Evolutionary conservation across 64 coral and sea anemone species (phyloP), one percentile per base, ranked within the genome.

Genomic region (Hydrozoanthus tunicans): DNA sequence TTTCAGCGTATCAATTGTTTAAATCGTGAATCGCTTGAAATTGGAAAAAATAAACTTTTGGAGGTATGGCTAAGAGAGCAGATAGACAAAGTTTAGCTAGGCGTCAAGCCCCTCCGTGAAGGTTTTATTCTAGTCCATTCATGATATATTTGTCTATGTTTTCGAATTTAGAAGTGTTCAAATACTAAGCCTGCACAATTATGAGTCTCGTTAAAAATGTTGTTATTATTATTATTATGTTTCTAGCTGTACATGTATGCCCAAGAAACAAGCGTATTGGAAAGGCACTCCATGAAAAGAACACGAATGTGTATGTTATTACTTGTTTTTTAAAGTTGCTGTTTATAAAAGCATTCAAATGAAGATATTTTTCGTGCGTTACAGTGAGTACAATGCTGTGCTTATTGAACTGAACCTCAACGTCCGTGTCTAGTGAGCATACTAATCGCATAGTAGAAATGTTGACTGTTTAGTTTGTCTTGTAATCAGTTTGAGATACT

Each of bases 11-110:
- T 17, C 12, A 84, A 84, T 64, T 51, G 63, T 69, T 84, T 64
- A 84, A 84, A 84, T 84, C 66, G 81, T 82, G 80, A 82, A 82
- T 65, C 80, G 59, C 80, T 82, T 82, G 60, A 82, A 82, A 43
- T 82, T 82, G 13, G 59, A 82, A 64, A 82, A 82, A 82, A 60
- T 59, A 66, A 66, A 82, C 60, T 8, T 82, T 53, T 62, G 26
- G 5, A 65, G 17, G 53, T 58, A 58, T 63, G 25, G 55, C 6
- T 53, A 3, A 6, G 25, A 53, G 55, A 81, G 59, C 6, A 64
- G 79, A 81, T 63, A 43, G 9, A 81, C 59, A 3, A 81, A 81
- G 58, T 12, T 81, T 63, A 64, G 64, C 79, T 63, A 32, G 3
- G 79, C 56, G 14, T 78, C 75, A 17, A 5, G 75, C 53, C 10